Base-by-base conservation (phyloP, 2,888 invertebrate species). In the Lepetodrilus schrolli region DNA sequence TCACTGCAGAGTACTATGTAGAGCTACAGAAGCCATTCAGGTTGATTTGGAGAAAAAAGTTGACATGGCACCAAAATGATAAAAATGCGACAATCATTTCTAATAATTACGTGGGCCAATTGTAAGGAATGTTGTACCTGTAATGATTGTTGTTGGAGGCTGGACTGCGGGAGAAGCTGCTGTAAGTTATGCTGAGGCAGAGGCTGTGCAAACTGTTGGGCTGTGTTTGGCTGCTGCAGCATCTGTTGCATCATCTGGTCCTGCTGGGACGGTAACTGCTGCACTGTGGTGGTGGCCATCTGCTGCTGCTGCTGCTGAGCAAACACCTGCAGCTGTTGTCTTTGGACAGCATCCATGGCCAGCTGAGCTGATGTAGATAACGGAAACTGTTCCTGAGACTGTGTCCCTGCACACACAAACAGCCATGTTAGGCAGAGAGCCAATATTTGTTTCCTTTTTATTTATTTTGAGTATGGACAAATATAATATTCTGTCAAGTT, bases 311-410 rank as follows among this genome's bases (percentile, higher is more conserved):
- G 84, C 74, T 87, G 80, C 26, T 73, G 75, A 30, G 65, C 47
- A n/a, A 86, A 75, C 38, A 78, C 79, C 74, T 84, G 83, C 38
- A 83, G 76, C 80, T 90, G 91, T 89, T 92, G 93, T 84, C 92
- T 92, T 74, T 79, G 81, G 13, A 74, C 72, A 38, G 75, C 68
- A 26, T 76, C 74, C 49, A 76, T 30, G 13, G 66, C 70, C 30
- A 71, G 26, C 34, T 73, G 76, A 5, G 76, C 71, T 8, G 76
- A 66, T 26, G 73, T 71, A 17, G 73, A 58, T 43, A 71, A 20
- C 13, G 47, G 70, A 65, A 36, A 47, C 58, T 49, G 43, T 38
- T 74, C 69, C 38, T 51, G 66, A 49, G 69, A 72, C 48, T 72
- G 75, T 13, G 72, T 65, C 38, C 75, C 75, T 75, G 69, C 17